Evolutionary conservation across 2,797 vertebrate genomes (phyloP).

Genomic region (Smutsia temminckii): DNA sequence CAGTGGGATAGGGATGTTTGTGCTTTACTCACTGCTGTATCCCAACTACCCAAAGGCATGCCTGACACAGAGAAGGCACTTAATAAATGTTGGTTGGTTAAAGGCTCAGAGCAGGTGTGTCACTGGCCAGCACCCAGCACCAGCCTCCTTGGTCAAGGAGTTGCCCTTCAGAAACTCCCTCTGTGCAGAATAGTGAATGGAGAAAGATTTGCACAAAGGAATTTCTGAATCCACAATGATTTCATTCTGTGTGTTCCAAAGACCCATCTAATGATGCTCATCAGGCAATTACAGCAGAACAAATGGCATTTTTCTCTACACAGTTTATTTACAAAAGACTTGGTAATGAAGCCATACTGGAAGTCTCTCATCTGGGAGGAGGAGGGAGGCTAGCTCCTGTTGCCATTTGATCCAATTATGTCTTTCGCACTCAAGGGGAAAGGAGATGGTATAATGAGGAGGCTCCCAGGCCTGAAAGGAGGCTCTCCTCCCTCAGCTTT

Average conservation of each 20-base stretch:
- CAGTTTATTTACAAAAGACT: slow-evolving; percentile 57
- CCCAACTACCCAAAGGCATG: background rate
- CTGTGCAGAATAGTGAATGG: background rate
- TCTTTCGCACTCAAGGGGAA: slow-evolving; percentile 22
- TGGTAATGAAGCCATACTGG: slow-evolving; percentile 59
- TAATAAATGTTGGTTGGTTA: background rate
- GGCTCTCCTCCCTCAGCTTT: slow-evolving; percentile 59
- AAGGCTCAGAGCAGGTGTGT: background rate
- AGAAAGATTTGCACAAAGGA: background rate
- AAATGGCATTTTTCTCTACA: slow-evolving; percentile 52
- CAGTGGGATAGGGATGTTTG: background rate
- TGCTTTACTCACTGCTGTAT: background rate
- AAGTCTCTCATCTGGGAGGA: background rate
- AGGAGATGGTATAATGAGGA: slow-evolving; percentile 5
- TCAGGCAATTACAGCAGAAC: slow-evolving; percentile 16
- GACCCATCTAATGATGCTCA: slow-evolving; percentile 32
- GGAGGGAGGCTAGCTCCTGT: background rate
- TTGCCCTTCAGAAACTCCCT: background rate
- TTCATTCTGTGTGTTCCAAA: slow-evolving; percentile 44
- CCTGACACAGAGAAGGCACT: background rate
- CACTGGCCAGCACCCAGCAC: background rate
- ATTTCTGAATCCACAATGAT: slow-evolving; percentile 13
- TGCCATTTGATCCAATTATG: slow-evolving; percentile 62
- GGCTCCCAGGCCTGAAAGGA: slow-evolving; percentile 44
- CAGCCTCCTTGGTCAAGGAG: background rate